A percentile compares a stretch with the other conserved stretches of the same genome.
Conservation (phyloP, 1,140 invertebrate species). For the Drosophila sulfurigaster region DNA sequence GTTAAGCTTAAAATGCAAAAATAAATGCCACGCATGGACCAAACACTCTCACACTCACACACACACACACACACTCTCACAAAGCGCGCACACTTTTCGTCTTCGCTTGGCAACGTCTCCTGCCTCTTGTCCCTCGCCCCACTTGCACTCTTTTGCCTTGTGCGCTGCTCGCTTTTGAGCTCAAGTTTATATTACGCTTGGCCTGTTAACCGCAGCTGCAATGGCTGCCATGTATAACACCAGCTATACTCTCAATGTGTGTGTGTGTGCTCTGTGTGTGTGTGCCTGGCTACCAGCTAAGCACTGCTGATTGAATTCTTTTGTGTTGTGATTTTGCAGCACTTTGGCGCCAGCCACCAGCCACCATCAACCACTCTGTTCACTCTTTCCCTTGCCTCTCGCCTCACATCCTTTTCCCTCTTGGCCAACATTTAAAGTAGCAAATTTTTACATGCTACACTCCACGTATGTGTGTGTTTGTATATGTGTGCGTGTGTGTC, state of each 20-base stretch:
- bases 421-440: slow-evolving; percentile 75
- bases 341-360: slow-evolving; percentile 57
- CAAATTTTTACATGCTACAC: slow-evolving; percentile 64
- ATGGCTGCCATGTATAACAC: slow-evolving; percentile 18
- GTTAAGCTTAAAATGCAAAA: slow-evolving; percentile 77
- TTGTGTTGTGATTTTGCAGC: slow-evolving; percentile 80
- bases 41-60: slow-evolving; percentile 23
- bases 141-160: background rate
- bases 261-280: slow-evolving; percentile 21
- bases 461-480: slow-evolving; percentile 10
- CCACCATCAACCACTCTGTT: background rate
- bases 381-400: background rate
- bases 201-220: slow-evolving; percentile 79
- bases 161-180: slow-evolving; percentile 64
- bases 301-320: slow-evolving; percentile 81
- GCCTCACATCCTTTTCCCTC: slow-evolving; percentile 34
- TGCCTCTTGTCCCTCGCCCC: background rate
- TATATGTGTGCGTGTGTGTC: slow-evolving; percentile 23
- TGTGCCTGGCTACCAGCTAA: slow-evolving; percentile 65
- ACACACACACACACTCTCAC: slow-evolving; percentile 23
- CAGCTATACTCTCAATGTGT: slow-evolving; percentile 19
- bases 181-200: slow-evolving; percentile 82
- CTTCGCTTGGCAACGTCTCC: background rate
- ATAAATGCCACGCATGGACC: slow-evolving; percentile 71
- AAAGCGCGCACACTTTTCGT: slow-evolving; percentile 30